Evolutionary conservation across 2,888 invertebrate species (phyloP).

Genomic region (Diaprepes abbreviatus): DNA sequence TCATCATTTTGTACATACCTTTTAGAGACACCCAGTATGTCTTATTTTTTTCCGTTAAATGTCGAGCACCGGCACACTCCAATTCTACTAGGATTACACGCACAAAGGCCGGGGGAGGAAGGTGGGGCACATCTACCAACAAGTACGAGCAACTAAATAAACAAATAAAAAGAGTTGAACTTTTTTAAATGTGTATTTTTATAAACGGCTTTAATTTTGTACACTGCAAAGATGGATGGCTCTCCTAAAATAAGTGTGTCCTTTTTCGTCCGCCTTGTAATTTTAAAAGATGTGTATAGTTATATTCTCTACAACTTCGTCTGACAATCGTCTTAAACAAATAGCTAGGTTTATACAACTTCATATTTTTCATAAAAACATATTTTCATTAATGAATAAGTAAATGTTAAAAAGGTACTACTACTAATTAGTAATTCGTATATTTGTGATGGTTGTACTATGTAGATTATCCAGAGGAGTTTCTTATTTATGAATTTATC

Average conservation of each 20-base stretch:
- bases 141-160: too few species aligned
- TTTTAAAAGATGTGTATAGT: constrained; percentile 55
- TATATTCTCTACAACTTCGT: constrained; percentile 52
- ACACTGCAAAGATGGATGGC: constrained; percentile 17
- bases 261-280: constrained; percentile 64
- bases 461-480: neutral
- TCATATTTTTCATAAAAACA: constrained; percentile 62
- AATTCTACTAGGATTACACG: too few species aligned
- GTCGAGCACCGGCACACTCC: too few species aligned
- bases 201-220: neutral
- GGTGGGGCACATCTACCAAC: too few species aligned
- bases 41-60: too few species aligned
- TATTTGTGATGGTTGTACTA: constrained; percentile 43
- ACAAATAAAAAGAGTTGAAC: neutral
- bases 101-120: neutral
- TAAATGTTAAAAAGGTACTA: constrained; percentile 34
- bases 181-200: neutral
- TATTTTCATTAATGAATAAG: constrained; percentile 46
- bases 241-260: constrained; percentile 54
- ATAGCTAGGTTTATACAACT: constrained; percentile 55
- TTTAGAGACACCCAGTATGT: too few species aligned
- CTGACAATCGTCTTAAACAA: constrained; percentile 64
- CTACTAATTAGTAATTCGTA: constrained; percentile 18
- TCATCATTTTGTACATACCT: too few species aligned
- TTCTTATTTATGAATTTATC: constrained; percentile 9